phyloP scores from a whole-genome alignment of 2,113 vertebrate species.

The Rhizomys pruinosus region DNA sequence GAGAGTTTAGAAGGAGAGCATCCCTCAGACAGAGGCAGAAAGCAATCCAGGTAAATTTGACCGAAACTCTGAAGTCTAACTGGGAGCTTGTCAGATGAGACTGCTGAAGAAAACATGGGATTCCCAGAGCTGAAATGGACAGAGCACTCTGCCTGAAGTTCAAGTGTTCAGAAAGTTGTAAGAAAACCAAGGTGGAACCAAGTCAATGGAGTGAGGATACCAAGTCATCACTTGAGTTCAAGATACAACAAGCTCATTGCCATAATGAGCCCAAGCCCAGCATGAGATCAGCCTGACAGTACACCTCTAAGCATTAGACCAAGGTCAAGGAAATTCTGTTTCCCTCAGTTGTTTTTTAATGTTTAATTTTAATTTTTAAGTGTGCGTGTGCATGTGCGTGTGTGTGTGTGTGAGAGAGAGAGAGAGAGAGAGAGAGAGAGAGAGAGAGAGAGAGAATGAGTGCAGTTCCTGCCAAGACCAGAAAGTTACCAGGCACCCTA shows the following conservation, averaged over 20 bases:
- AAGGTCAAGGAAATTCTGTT: neutral
- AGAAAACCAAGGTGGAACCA: neutral
- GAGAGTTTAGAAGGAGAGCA: neutral
- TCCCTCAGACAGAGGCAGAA: neutral
- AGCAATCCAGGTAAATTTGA: neutral
- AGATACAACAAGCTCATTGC: neutral
- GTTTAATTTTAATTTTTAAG: no score
- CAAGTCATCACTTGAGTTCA: no score
- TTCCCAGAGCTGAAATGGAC: neutral
- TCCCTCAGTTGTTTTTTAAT: neutral
- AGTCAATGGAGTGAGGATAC: no score
- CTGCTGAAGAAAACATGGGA: neutral
- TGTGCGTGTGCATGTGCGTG: no score
- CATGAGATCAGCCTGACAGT: neutral
- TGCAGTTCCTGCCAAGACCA: no score
- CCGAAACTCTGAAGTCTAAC: neutral
- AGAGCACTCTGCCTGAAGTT: neutral
- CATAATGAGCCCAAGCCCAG: neutral
- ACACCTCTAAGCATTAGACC: no score
- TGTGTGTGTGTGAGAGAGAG: no score
- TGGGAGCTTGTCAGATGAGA: neutral
- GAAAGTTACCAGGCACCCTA: no score
- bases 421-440: no score
- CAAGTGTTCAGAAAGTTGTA: neutral
- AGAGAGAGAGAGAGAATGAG: no score